Percentiles rank a stretch among this genome's conserved stretches.
These are phyloP conservation scores for Idris sp. DNA, from an alignment of 1,140 invertebrate species.

Conservation along the genomic window DNA sequence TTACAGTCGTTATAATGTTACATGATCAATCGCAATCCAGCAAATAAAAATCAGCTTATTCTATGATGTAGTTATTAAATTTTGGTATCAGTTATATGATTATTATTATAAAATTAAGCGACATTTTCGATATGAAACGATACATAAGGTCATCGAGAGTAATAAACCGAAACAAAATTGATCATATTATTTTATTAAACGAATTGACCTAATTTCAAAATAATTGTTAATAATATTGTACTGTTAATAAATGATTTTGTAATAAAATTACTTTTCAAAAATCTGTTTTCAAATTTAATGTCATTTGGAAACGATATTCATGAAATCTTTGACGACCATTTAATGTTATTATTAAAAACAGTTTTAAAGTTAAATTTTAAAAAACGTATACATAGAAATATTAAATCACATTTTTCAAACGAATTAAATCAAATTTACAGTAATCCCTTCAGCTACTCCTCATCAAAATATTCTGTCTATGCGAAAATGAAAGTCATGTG, in stretches of 20 bases:
- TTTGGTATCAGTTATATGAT: slow-evolving; percentile 42
- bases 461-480: slow-evolving; percentile 2
- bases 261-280: slow-evolving; percentile 34
- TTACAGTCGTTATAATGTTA: slow-evolving; percentile 35
- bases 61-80: slow-evolving; percentile 33
- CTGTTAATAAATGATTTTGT: slow-evolving; percentile 42
- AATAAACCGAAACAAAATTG: slow-evolving; percentile 41
- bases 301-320: slow-evolving; percentile 24
- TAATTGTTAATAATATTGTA: slow-evolving; percentile 37
- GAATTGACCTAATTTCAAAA: slow-evolving; percentile 41
- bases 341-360: too few species aligned
- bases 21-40: slow-evolving; percentile 14
- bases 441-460: too few species aligned
- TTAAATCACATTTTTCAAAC: background rate
- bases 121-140: slow-evolving; percentile 34
- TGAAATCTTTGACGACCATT: too few species aligned
- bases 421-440: too few species aligned
- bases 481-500: slow-evolving; percentile 14
- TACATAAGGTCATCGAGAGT: slow-evolving; percentile 22
- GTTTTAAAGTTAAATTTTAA: too few species aligned
- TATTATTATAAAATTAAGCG: slow-evolving; percentile 35
- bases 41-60: slow-evolving; percentile 36
- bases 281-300: slow-evolving; percentile 32
- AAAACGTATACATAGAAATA: slow-evolving; percentile 8
- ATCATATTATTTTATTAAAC: slow-evolving; percentile 30